Evolutionary conservation across 2,113 vertebrate genomes (phyloP), one percentile per base, ranked within the genome.

Genomic region (Limnothrissa miodon): DNA sequence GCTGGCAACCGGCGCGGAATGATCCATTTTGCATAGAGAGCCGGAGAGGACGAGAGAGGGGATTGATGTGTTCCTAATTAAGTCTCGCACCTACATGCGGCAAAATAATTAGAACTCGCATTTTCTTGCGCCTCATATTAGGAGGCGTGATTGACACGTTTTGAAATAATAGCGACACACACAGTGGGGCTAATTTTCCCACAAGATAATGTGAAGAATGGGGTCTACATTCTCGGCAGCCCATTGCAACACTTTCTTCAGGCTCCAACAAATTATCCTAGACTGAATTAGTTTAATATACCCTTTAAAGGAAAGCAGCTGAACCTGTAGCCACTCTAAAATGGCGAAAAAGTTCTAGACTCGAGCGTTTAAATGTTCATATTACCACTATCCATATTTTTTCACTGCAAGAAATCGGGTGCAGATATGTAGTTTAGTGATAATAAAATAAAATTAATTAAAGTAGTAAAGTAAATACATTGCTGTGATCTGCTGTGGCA

Each of bases 381-480:
- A 70, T 70, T 1, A 1, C 56, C n/a, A 1, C 25, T 29, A 6
- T 21, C n/a, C n/a, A n/a, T n/a, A n/a, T n/a, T n/a, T n/a, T n/a
- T n/a, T n/a, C 51, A 74, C 19, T 39, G 66, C 13, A 13, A 74
- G 13, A 74, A 74, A 33, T 36, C 33, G 29, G 10, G 13, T 1
- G 29, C 66, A 74, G 4, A 79, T 19, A 39, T 45, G 23, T 19
- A 42, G 84, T 80, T 29, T 23, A 74, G 15, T 83, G 81, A 87
- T 82, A n/a, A n/a, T n/a, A n/a, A n/a, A n/a, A n/a, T 51, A 46
- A 78, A 82, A 74, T 66, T 82, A 90, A 89, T 86, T 86, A 84
- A 80, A 83, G 80, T 36, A 87, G n/a, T 74, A 86, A 51, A 79
- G 83, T 82, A 83, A 86, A 89, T 89, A 88, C 89, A 90, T 88